Conservation (phyloP, 2,113 vertebrate genomes). For the rabbit (Oryctolagus cuniculus) region DNA sequence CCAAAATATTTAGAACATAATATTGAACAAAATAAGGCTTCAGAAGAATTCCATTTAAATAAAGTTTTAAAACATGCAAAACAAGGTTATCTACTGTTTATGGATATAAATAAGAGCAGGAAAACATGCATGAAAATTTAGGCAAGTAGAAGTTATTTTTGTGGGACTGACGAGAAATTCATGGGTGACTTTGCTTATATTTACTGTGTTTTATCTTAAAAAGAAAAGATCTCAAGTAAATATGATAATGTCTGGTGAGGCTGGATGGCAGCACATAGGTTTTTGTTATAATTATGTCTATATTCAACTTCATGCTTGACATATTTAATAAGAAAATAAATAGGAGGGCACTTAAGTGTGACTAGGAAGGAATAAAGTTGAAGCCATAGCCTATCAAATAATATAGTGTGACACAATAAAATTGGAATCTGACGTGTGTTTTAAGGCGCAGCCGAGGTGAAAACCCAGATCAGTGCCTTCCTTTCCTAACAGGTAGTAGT, state of each 20-base stretch:
- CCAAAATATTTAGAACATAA: conserved; percentile 1
- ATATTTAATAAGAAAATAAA: conserved; percentile 64
- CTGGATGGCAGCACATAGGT: not conserved
- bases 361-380: conserved; percentile 52
- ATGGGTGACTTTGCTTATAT: not conserved
- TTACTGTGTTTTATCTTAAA: conserved; percentile 9
- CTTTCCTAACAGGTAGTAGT: not conserved
- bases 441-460: not conserved
- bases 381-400: not conserved
- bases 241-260: not conserved
- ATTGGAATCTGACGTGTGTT: not conserved
- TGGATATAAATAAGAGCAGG: not conserved
- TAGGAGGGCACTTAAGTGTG: conserved; percentile 43
- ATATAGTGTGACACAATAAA: not conserved
- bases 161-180: not conserved
- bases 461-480: not conserved
- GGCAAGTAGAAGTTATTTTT: not conserved
- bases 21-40: not conserved
- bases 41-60: conserved; percentile 1
- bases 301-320: conserved; percentile 59
- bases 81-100: not conserved
- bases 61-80: not conserved
- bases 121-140: not conserved
- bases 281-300: conserved; percentile 58
- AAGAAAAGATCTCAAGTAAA: not conserved